phyloP scores from a whole-genome alignment of 2,888 invertebrate genomes.

The Eupithecia subfuscata region DNA sequence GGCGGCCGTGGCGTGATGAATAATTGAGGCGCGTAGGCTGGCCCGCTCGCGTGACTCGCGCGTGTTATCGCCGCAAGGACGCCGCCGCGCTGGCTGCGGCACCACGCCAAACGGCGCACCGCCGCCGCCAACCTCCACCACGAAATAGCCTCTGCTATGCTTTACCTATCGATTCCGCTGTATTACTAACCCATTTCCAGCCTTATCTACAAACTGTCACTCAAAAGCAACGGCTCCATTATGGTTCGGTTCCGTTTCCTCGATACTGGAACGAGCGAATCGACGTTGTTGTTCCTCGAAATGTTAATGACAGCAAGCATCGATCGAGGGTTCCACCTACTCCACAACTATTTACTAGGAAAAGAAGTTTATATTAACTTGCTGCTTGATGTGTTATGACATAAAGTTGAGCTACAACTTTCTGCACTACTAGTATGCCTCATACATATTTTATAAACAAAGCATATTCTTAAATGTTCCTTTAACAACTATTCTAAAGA shows the following conservation, averaged over 20 bases:
- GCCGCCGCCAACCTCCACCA: conserved; percentile 44
- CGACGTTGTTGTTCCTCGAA: conserved; percentile 40
- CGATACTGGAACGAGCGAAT: conserved; percentile 23
- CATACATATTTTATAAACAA: background rate
- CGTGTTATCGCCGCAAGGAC: conserved; percentile 72
- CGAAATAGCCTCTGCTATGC: conserved; percentile 18
- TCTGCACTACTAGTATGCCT: background rate
- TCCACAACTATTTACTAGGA: conserved; percentile 22
- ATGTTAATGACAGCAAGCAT: conserved; percentile 40
- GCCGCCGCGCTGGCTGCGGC: conserved; percentile 79
- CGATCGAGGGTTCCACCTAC: conserved; percentile 30
- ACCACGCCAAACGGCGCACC: conserved; percentile 60
- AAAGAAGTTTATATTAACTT: conserved; percentile 14
- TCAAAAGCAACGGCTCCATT: conserved; percentile 30
- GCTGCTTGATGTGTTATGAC: background rate
- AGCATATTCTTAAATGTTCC: background rate
- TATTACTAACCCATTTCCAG: conserved; percentile 39
- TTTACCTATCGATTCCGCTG: conserved; percentile 38
- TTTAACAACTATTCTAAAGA: background rate
- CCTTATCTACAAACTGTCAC: conserved; percentile 29
- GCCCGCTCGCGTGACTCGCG: conserved; percentile 73
- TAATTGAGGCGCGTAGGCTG: conserved; percentile 81
- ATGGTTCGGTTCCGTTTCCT: conserved; percentile 25
- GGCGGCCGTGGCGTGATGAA: conserved; percentile 74
- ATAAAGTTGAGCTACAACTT: background rate